phyloP scores from a whole-genome alignment of 2,888 invertebrate genomes.

The Drosophila tanythrix region DNA sequence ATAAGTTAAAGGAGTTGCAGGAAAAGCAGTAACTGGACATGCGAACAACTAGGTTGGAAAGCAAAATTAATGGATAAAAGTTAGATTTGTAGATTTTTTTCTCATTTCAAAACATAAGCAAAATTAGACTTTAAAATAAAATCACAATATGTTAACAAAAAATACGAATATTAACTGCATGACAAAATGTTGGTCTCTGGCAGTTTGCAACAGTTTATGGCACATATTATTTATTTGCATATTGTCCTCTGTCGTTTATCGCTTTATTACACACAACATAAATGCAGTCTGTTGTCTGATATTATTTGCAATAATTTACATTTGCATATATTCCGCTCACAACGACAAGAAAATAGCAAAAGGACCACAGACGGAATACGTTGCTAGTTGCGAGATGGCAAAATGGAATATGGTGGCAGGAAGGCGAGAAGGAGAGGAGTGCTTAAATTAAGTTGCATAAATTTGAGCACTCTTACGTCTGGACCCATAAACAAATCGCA shows the following conservation, averaged over 20 bases:
- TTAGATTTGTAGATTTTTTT: background rate
- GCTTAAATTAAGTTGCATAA: conserved; percentile 55
- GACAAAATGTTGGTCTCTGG: conserved; percentile 10
- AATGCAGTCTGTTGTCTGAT: conserved; percentile 55
- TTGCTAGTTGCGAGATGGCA: background rate
- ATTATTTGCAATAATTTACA: conserved; percentile 64
- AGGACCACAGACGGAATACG: conserved; percentile 10
- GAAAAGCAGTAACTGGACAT: conserved; percentile 2
- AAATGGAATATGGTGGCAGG: background rate
- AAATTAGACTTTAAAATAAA: conserved; percentile 2
- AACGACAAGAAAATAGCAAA: conserved; percentile 6
- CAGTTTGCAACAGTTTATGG: conserved; percentile 38
- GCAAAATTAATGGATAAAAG: too few relatives aligned
- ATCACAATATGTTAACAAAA: conserved; percentile 6
- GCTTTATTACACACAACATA: conserved; percentile 40
- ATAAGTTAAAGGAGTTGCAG: conserved; percentile 3
- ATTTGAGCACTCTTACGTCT: conserved; percentile 25
- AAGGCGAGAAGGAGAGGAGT: background rate
- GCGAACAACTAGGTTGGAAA: background rate
- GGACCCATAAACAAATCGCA: conserved; percentile 45
- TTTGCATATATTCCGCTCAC: conserved; percentile 51
- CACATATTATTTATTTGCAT: conserved; percentile 47
- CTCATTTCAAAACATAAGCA: background rate
- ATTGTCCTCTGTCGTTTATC: conserved; percentile 39
- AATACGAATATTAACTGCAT: conserved; percentile 18